These are phyloP conservation scores for Enteromius trimaculatus DNA, from an alignment of 2,797 vertebrate species.

Conservation along the genomic window DNA sequence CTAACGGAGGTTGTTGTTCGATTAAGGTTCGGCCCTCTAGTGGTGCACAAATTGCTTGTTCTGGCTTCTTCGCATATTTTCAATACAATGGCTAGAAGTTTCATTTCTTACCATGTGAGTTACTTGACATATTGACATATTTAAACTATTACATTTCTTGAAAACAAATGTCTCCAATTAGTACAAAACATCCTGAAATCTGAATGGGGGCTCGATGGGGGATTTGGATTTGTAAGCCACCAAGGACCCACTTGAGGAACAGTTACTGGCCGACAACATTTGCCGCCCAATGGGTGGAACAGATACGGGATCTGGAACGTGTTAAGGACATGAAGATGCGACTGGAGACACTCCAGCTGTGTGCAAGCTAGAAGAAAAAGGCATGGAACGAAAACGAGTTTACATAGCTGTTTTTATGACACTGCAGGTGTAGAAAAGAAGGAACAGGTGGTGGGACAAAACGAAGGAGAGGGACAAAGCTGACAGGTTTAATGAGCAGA, in stretches of 20 bases:
- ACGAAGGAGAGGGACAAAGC: conserved; percentile 18
- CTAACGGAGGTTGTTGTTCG: neutral
- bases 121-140: neutral
- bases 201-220: neutral
- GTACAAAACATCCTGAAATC: conserved; percentile 1
- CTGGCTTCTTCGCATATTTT: neutral
- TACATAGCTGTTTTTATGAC: conserved; percentile 60
- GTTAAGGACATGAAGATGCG: conserved; percentile 48
- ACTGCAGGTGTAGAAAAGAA: conserved; percentile 68
- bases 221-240: conserved; percentile 8
- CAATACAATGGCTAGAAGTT: neutral
- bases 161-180: conserved; percentile 1
- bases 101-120: neutral
- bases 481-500: conserved; percentile 60
- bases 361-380: conserved; percentile 35
- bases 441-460: conserved; percentile 69
- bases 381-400: conserved; percentile 33
- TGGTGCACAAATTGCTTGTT: neutral
- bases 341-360: conserved; percentile 53
- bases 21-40: neutral
- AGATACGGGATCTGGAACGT: conserved; percentile 40
- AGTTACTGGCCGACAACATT: conserved; percentile 14
- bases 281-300: conserved; percentile 8
- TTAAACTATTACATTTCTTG: neutral
- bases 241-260: neutral